A percentile compares a stretch with the other conserved stretches of the same genome.
phyloP scores from a whole-genome alignment of 2,888 invertebrate species.

The Philereme vetulata region DNA sequence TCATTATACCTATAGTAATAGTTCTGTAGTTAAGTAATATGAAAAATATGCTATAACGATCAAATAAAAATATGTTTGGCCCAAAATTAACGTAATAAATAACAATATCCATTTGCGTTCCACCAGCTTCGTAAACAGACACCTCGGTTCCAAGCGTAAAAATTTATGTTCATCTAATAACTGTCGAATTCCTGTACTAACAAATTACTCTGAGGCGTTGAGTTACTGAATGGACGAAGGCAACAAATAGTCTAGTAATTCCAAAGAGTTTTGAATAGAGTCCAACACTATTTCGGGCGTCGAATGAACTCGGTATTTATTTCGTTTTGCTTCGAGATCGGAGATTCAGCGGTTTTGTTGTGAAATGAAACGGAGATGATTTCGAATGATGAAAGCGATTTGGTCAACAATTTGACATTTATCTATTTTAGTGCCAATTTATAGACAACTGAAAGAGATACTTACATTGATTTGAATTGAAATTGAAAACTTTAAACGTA shows the following conservation, averaged over 20 bases:
- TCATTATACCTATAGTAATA: constrained; percentile 22
- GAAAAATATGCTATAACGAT: constrained; percentile 43
- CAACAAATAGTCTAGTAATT: constrained; percentile 80
- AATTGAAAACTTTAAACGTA: constrained; percentile 20
- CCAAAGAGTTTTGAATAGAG: constrained; percentile 82
- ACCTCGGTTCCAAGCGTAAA: constrained; percentile 51
- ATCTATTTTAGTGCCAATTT: constrained; percentile 32
- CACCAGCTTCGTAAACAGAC: constrained; percentile 52
- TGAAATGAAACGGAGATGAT: constrained; percentile 29
- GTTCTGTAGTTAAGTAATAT: constrained; percentile 23
- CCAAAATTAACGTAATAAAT: constrained; percentile 54
- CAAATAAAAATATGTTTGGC: constrained; percentile 49
- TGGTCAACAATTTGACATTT: constrained; percentile 35
- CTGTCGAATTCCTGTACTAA: constrained; percentile 69
- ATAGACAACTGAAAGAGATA: constrained; percentile 27
- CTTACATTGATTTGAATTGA: constrained; percentile 18
- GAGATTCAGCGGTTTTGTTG: constrained; percentile 55
- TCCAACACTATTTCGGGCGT: constrained; percentile 80
- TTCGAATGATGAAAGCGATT: constrained; percentile 29
- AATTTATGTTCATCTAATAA: constrained; percentile 71
- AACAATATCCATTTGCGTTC: constrained; percentile 49
- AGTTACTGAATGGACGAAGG: constrained; percentile 79
- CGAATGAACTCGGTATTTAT: constrained; percentile 72
- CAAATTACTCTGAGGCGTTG: constrained; percentile 71
- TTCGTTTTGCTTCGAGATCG: constrained; percentile 65